phyloP scores from a whole-genome alignment of 1,140 invertebrate genomes.

The Brachystomella parvula region DNA sequence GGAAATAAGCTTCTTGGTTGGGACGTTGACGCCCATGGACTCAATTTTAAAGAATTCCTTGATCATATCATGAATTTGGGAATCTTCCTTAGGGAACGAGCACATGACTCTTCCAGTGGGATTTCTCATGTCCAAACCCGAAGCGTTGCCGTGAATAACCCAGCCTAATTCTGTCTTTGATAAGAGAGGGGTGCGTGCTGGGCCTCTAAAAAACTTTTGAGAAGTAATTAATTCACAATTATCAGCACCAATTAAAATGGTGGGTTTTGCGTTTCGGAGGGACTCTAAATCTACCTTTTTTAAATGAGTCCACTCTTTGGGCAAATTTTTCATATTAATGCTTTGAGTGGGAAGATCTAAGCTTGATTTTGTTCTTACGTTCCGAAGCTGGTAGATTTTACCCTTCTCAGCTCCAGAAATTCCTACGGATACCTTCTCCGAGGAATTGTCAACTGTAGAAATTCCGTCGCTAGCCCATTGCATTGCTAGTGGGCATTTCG shows the following conservation, averaged over 20 bases:
- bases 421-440: not conserved
- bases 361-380: not conserved
- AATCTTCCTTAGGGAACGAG: not conserved
- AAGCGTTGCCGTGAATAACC: constrained; percentile 1
- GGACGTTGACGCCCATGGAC: constrained; percentile 15
- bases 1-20: not conserved
- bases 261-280: no score
- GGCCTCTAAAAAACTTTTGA: not conserved
- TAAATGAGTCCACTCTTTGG: not conserved
- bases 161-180: not conserved
- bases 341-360: not conserved
- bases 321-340: not conserved
- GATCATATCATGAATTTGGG: constrained; percentile 14
- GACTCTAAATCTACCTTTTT: no score
- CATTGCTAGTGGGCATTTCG: not conserved
- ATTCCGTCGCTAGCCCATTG: not conserved
- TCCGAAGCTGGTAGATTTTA: not conserved
- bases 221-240: no score
- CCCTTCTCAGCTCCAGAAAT: not conserved
- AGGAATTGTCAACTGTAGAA: not conserved
- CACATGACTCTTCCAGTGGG: no score
- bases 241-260: no score
- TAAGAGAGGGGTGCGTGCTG: not conserved
- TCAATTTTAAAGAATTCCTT: constrained; percentile 23
- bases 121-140: not conserved